Base-by-base conservation (phyloP, 2,113 vertebrate genomes). In the Riparia riparia region DNA sequence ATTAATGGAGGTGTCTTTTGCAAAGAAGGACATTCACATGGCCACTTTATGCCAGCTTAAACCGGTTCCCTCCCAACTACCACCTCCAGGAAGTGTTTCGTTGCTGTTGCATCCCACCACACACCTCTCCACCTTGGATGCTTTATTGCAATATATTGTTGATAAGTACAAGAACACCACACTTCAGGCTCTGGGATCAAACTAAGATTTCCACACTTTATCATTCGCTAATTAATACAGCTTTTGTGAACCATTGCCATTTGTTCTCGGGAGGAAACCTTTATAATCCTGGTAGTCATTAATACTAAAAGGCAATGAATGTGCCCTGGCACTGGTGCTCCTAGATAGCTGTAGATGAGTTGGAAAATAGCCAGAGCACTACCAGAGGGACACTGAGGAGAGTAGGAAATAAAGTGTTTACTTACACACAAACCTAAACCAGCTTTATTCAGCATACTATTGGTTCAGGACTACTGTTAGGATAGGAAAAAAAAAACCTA, bases 191-290 rank as follows among this genome's bases (percentile, higher is more conserved):
- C 81, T 45, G n/a, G 41, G 45, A 86, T 74, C 83, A 78, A 77
- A 70, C 63, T 54, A 71, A 32, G 34, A 79, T 49, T 87, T 87
- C 70, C 45, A 53, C 65, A 26, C 37, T 89, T 82, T 91, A 53
- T 86, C 86, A 87, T 24, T 49, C 32, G 16, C 69, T 94, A 95
- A 97, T 93, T 93, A 89, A 96, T 91, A 89, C 9, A 32, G 84
- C 54, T 94, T 86, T 91, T 87, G 89, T 89, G 66, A 91, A 82
- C 39, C 66, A 53, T 2, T 0, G 0, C 57, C 49, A 47, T 53
- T 95, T 16, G 1, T 42, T 91, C 91, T 89, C 94, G 57, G 45
- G 89, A 91, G 78, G 74, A 87, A 91, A 77, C 57, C 31, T 26
- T 71, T 79, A 82, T 84, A 86, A 93, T 74, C 81, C 81, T 89